Evolutionary conservation across 1,140 invertebrate genomes (phyloP).

Genomic region (Diachasmimorpha longicaudata): DNA sequence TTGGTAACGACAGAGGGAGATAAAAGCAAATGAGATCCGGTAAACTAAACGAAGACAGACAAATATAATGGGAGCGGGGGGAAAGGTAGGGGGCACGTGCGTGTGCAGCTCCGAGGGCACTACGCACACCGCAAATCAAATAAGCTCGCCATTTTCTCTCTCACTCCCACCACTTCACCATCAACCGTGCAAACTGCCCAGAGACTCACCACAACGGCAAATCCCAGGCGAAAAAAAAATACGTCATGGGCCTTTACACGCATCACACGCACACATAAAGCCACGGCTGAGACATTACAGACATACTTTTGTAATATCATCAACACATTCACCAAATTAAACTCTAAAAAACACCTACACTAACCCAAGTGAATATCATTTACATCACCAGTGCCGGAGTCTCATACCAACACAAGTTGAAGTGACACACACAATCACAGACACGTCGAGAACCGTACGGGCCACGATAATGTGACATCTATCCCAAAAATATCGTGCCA

Average conservation of each 20-base stretch:
- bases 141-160: constrained; percentile 18
- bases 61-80: neutral
- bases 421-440: neutral
- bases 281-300: neutral
- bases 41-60: neutral
- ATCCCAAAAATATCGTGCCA: constrained; percentile 52
- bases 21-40: neutral
- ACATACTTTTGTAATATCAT: neutral
- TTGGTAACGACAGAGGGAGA: neutral
- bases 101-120: constrained; percentile 27
- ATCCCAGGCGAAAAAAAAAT: neutral
- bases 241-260: neutral
- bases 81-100: constrained; percentile 21
- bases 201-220: neutral
- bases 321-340: neutral
- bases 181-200: neutral
- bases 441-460: neutral
- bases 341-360: neutral
- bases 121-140: constrained; percentile 30
- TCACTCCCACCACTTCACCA: neutral
- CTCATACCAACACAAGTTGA: neutral
- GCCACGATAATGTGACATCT: constrained; percentile 47
- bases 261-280: neutral
- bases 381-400: neutral
- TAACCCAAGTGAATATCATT: neutral